Conservation (phyloP, 2,888 invertebrate genomes). For the Chalcis sispes region DNA sequence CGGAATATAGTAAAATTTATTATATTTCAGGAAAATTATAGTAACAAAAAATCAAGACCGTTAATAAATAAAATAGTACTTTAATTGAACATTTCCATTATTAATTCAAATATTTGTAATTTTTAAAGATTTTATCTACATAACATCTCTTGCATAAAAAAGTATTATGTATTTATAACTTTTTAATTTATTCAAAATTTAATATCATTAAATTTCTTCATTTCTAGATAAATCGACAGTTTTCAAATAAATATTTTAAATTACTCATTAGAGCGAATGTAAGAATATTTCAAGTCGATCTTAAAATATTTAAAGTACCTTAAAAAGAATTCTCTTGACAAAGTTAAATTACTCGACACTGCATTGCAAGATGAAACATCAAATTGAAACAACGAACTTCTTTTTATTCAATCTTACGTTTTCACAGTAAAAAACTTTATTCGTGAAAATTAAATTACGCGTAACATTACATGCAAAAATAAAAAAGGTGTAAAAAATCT, state of each 20-base stretch:
- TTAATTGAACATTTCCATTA: too few species aligned
- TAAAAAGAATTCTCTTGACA: conserved; percentile 13
- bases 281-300: too few species aligned
- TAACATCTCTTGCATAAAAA: too few species aligned
- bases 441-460: conserved; percentile 47
- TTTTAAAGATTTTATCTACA: not conserved
- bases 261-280: conserved; percentile 13
- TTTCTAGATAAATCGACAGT: not conserved
- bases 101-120: too few species aligned
- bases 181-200: not conserved
- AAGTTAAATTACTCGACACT: conserved; percentile 33
- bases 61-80: too few species aligned
- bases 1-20: too few species aligned
- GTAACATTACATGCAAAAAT: conserved; percentile 36
- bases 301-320: too few species aligned
- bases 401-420: not conserved
- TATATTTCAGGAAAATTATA: too few species aligned
- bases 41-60: too few species aligned
- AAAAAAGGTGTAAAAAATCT: conserved; percentile 17
- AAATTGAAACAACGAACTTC: conserved; percentile 20
- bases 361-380: conserved; percentile 4
- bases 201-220: not conserved
- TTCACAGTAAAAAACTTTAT: not conserved
- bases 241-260: conserved; percentile 11
- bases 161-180: not conserved